Percentiles rank a stretch among this genome's conserved stretches.
Conservation (phyloP, 2,888 invertebrate genomes). For the Aleiodes alternator region DNA sequence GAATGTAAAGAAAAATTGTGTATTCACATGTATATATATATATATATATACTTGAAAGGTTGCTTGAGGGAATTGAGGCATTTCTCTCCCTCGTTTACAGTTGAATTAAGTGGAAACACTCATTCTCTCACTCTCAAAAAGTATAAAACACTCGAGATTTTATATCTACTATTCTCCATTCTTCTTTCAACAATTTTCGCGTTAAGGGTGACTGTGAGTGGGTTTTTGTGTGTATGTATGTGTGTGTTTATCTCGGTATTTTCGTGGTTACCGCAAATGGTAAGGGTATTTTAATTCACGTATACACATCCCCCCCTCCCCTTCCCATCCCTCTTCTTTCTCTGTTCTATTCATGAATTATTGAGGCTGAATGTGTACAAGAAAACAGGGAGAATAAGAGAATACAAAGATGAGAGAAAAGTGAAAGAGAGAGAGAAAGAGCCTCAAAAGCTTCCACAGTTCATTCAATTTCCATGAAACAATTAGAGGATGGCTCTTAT, state of each 20-base stretch:
- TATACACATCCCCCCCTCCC: conserved; percentile 4
- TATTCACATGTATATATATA: conserved; percentile 22
- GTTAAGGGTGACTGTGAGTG: no score
- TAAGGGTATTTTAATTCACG: conserved; percentile 28
- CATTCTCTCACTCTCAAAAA: background rate
- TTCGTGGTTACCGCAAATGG: conserved; percentile 25
- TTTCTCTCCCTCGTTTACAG: conserved; percentile 23
- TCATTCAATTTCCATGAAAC: conserved; percentile 32
- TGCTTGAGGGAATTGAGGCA: background rate
- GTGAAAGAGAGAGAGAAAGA: conserved; percentile 4
- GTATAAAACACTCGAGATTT: conserved; percentile 34
- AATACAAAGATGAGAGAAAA: background rate
- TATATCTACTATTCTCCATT: conserved; percentile 10
- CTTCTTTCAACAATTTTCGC: background rate
- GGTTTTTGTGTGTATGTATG: background rate
- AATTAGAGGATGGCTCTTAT: conserved; percentile 29
- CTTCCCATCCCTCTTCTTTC: background rate
- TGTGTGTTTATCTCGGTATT: conserved; percentile 21
- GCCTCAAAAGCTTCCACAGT: conserved; percentile 23
- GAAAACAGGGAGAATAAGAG: conserved; percentile 30
- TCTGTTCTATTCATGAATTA: conserved; percentile 34
- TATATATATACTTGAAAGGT: background rate
- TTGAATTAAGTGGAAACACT: conserved; percentile 31
- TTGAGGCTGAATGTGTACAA: conserved; percentile 34
- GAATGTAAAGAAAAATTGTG: background rate